phyloP scores from a whole-genome alignment of 2,888 invertebrate species.

The Standfussiana lucernea region DNA sequence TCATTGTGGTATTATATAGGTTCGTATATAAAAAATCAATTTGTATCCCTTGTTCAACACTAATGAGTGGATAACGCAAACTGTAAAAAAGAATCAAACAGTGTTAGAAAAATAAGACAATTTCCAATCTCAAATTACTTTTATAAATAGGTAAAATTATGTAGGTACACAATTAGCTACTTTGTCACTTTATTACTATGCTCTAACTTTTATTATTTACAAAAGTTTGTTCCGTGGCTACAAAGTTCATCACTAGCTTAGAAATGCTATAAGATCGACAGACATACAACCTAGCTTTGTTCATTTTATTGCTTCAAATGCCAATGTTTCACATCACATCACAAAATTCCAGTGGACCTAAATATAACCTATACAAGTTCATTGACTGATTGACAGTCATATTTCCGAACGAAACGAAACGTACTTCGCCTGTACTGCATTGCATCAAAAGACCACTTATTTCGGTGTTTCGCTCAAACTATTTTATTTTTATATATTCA shows the following conservation, averaged over 20 bases:
- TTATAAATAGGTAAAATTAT: too few relatives aligned
- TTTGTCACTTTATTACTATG: too few relatives aligned
- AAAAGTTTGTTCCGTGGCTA: background rate
- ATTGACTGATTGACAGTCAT: conserved; percentile 66
- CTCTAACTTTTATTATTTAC: too few relatives aligned
- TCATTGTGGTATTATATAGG: background rate
- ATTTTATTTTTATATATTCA: conserved; percentile 66
- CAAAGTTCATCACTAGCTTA: background rate
- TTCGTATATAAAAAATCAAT: too few relatives aligned
- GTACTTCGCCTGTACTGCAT: conserved; percentile 67
- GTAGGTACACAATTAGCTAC: too few relatives aligned
- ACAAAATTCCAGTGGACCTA: conserved; percentile 52
- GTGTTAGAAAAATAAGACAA: background rate
- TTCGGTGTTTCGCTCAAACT: conserved; percentile 69
- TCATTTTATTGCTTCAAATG: conserved; percentile 31
- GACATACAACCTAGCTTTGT: background rate
- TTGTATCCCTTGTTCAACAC: too few relatives aligned
- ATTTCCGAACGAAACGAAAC: conserved; percentile 74
- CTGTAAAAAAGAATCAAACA: background rate
- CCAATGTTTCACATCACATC: conserved; percentile 27
- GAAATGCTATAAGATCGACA: background rate
- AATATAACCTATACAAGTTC: conserved; percentile 62
- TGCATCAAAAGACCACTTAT: conserved; percentile 64
- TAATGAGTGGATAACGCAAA: background rate
- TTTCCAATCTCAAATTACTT: too few relatives aligned